Evolutionary conservation across 2,888 invertebrate species (phyloP), one percentile per base, ranked within the genome.

Genomic region (Neoitamus cyanurus): DNA sequence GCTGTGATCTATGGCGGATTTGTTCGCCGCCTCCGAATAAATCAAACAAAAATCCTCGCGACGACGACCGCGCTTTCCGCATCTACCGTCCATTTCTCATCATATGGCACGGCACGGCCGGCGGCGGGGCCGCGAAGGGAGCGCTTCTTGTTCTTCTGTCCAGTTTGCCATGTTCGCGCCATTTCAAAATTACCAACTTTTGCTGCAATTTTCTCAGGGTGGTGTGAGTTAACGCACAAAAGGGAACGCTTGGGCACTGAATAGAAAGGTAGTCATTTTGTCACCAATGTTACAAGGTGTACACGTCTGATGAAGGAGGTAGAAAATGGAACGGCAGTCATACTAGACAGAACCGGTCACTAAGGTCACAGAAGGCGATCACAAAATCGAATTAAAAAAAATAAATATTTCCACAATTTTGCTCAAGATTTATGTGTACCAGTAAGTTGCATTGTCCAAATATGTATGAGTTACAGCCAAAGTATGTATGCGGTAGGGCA

Each of bases 1-100:
- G 48, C 73, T 15, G 58, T 83, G 83, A 83, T 83, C 48, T 83
- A 83, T 83, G 73, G 83, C 36, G 36, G 83, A 73, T 83, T 83
- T 83, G 83, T 83, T 75, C 1, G 25, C 36, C 48, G 36, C 13
- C 48, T 75, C 48, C 31, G 34, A 25, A 75, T 83, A 83, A 83
- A 83, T 83, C 73, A 83, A 58, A 82, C 37, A 42, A 37, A 75
- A 78, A 73, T 70, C 30, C 58, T 58, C 15, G 20, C 58, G 58
- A 58, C 58, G 58, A 58, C 25, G 58, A 58, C 58, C 7, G 58
- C 58, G 58, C 58, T 58, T 58, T 58, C 58, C 25, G 58, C 58
- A 58, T 58, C 58, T 15, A 58, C 3, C 58, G 25, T 15, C 58
- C 9, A 58, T 58, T 58, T 58, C 20, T 58, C 58, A 58, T 58